phyloP scores from a whole-genome alignment of 2,888 invertebrate species.

The Zelleria hepariella region DNA sequence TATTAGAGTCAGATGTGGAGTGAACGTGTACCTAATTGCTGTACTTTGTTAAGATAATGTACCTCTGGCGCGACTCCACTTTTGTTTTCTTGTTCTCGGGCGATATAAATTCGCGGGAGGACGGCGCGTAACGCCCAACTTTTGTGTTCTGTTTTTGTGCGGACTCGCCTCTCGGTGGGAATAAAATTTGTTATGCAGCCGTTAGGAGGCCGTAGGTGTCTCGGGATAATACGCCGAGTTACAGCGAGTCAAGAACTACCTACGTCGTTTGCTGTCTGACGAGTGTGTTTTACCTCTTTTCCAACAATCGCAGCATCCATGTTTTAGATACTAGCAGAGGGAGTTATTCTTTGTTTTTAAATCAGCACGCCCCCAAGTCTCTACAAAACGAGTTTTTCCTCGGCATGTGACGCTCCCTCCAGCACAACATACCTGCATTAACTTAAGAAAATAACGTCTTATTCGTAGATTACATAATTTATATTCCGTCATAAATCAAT shows the following conservation, averaged over 20 bases:
- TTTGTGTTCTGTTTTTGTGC: constrained; percentile 63
- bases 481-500: constrained; percentile 65
- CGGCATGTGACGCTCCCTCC: neutral
- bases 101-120: constrained; percentile 65
- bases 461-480: constrained; percentile 55
- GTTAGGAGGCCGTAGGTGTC: constrained; percentile 43
- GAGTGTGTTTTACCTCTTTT: neutral
- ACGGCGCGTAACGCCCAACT: constrained; percentile 58
- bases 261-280: neutral
- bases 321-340: neutral
- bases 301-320: no score
- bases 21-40: constrained; percentile 71
- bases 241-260: neutral
- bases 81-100: constrained; percentile 68
- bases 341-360: neutral
- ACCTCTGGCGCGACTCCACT: constrained; percentile 70
- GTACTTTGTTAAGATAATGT: constrained; percentile 73
- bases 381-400: neutral
- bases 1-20: constrained; percentile 70
- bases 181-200: constrained; percentile 60
- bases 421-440: constrained; percentile 37
- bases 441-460: constrained; percentile 65
- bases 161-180: constrained; percentile 47
- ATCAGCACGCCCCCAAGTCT: neutral
- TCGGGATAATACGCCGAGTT: constrained; percentile 24